Evolutionary conservation across 2,888 invertebrate species (phyloP), one percentile per base, ranked within the genome.

Genomic region (Epinotia bilunana): DNA sequence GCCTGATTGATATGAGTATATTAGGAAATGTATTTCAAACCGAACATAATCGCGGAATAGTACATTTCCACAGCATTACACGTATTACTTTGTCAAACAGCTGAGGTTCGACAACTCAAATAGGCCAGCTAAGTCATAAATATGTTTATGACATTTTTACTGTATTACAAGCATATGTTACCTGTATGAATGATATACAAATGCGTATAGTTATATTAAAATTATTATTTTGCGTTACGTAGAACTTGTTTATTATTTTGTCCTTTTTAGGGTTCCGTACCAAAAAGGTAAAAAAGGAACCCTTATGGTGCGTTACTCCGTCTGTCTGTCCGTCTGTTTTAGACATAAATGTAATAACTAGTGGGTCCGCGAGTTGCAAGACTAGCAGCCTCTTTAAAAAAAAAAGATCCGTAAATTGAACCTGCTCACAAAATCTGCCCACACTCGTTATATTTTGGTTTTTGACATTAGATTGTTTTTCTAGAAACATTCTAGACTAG

Each of bases 61-160:
- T 46, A 69, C 16, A 69, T 55, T 69, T 58, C 43, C 58, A 69
- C 23, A 23, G 43, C 20, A 23, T 46, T 69, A 57, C 65, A 65
- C 57, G 23, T 69, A n/a, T 39, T 20, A n/a, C 46, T 58, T 60
- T 49, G n/a, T 64, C 13, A 49, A 28, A 65, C 65, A 55, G n/a
- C 65, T 53, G 33, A 55, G 53, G n/a, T 65, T 33, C 33, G 63
- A 53, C 65, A 53, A 11, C 39, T 33, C 12, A 33, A 28, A 65
- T 62, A 20, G 62, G 62, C 62, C 62, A 33, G 53, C 28, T 53
- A 53, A 20, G 57, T 20, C 20, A 57, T 65, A 53, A 65, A 55
- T 18, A 53, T 65, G 2, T 65, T 65, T 65, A 65, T 65, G 28
- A 20, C 33, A 53, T 65, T 65, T 57, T 65, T 65, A 53, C 28